Conservation (phyloP, 37 sponge, comb jelly and placozoan genomes). For the Halichondria panicea region DNA sequence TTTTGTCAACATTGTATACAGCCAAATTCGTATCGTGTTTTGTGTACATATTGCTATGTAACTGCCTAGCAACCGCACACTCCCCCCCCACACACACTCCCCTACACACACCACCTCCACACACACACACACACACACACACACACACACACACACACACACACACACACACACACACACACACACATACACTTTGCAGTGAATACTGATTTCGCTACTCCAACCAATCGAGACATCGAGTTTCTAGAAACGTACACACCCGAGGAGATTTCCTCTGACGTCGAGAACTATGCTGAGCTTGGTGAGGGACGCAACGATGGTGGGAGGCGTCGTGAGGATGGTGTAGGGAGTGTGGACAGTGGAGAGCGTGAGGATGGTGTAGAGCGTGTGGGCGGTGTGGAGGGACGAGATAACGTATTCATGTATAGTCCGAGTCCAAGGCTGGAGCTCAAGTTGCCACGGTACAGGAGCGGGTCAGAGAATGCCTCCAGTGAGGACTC, state of each 20-base stretch:
- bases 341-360: not conserved
- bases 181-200: not conserved
- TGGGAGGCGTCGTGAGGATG: not conserved
- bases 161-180: not conserved
- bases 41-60: no score
- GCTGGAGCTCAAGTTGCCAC: slow-evolving; percentile 3
- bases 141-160: not conserved
- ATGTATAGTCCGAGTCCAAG: not conserved
- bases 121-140: not conserved
- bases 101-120: not conserved
- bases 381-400: not conserved
- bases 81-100: no score
- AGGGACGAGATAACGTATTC: not conserved
- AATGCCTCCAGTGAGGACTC: not conserved
- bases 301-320: not conserved
- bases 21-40: no score
- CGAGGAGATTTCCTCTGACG: slow-evolving; percentile 9
- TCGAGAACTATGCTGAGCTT: slow-evolving; percentile 1
- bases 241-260: slow-evolving; percentile 29
- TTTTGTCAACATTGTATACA: no score
- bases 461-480: not conserved
- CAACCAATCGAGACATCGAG: not conserved
- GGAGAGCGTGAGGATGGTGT: not conserved
- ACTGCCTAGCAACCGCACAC: no score
- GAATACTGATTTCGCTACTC: not conserved